phyloP scores from a whole-genome alignment of 1,140 invertebrate species.

The Eupristina koningsbergeri region DNA sequence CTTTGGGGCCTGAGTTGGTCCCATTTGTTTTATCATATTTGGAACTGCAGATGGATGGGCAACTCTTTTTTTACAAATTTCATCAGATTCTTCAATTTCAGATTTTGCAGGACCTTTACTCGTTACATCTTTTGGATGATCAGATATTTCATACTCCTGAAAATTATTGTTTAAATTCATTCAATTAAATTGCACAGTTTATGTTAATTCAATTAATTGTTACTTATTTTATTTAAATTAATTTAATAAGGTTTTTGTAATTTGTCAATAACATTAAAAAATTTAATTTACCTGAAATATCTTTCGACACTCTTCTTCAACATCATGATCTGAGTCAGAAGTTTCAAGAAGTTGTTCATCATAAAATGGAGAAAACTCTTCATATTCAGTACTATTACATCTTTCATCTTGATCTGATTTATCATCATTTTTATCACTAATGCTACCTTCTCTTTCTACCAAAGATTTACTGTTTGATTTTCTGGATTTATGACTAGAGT shows the following conservation, averaged over 20 bases:
- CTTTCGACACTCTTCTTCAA: conserved; percentile 81
- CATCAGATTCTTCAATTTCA: conserved; percentile 63
- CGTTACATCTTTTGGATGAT: conserved; percentile 60
- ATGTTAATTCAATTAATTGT: not conserved
- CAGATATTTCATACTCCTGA: conserved; percentile 68
- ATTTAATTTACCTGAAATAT: conserved; percentile 78
- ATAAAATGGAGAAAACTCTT: conserved; percentile 54
- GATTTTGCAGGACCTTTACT: conserved; percentile 55
- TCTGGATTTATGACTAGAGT: conserved; percentile 56
- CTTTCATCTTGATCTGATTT: conserved; percentile 54
- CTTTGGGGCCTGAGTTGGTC: conserved; percentile 61
- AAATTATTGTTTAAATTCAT: conserved; percentile 23
- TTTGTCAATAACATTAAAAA: conserved; percentile 30
- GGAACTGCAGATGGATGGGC: conserved; percentile 67
- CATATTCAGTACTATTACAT: conserved; percentile 51
- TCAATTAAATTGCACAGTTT: not conserved
- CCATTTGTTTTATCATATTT: conserved; percentile 53
- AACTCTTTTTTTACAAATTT: conserved; percentile 64
- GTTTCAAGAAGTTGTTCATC: conserved; percentile 62
- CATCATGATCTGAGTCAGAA: conserved; percentile 75
- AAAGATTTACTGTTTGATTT: conserved; percentile 54
- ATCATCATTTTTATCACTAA: conserved; percentile 51
- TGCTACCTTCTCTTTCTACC: conserved; percentile 50
- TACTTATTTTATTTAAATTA: not conserved
- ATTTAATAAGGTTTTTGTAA: not conserved